phyloP scores from a whole-genome alignment of 2,888 invertebrate species.

The Noctua janthe region DNA sequence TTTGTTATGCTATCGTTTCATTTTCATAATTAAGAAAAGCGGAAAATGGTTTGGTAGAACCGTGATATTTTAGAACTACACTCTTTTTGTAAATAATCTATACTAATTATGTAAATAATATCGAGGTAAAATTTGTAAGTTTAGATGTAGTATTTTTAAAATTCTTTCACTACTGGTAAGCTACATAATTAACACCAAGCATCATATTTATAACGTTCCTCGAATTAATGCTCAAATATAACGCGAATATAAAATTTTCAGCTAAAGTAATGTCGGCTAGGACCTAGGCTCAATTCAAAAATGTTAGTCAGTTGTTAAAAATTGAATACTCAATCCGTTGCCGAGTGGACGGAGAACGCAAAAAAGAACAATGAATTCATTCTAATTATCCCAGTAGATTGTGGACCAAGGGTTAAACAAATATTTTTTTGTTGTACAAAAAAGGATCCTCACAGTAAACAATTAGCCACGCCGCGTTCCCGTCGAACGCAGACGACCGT shows the following conservation, averaged over 20 bases:
- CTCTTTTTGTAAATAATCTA: neutral
- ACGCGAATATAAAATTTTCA: neutral
- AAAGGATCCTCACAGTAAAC: constrained; percentile 45
- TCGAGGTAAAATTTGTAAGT: neutral
- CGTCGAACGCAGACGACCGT: neutral
- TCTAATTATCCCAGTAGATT: constrained; percentile 32
- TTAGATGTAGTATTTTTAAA: neutral
- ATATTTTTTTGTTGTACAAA: constrained; percentile 44
- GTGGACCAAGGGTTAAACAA: constrained; percentile 29
- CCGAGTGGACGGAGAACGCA: neutral
- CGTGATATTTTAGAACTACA: neutral
- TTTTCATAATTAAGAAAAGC: neutral
- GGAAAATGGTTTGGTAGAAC: neutral
- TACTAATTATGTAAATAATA: neutral
- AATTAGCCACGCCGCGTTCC: constrained; percentile 9
- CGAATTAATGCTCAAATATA: neutral
- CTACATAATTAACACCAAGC: neutral
- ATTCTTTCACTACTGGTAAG: neutral
- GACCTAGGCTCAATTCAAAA: neutral
- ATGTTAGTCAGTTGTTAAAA: neutral
- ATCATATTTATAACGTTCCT: neutral
- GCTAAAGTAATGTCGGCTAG: no score
- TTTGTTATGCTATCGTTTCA: neutral
- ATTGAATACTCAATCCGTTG: neutral
- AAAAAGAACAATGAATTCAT: constrained; percentile 36